Evolutionary conservation across 2,797 vertebrate genomes (phyloP).

Genomic region (Cynopterus sphinx): DNA sequence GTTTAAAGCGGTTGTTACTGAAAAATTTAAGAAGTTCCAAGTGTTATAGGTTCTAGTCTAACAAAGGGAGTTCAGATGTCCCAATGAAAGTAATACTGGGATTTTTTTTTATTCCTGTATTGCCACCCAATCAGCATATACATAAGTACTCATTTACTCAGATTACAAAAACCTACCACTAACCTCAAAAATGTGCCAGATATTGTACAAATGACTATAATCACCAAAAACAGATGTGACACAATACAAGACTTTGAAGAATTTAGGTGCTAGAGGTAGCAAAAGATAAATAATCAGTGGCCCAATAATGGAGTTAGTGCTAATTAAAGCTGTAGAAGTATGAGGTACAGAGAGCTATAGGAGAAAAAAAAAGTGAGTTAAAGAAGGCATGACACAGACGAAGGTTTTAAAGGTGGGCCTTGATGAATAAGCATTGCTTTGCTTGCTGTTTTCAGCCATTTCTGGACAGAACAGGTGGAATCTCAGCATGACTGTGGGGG

Average conservation of each 20-base stretch:
- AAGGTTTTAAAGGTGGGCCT: not conserved
- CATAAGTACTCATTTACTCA: not conserved
- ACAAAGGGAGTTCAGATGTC: not conserved
- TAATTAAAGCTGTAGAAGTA: not conserved
- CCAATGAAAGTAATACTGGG: not conserved
- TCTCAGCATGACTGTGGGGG: not conserved
- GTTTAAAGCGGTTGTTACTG: conserved; percentile 36
- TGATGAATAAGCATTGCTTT: not conserved
- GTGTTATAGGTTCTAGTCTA: not conserved
- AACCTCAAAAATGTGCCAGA: not conserved
- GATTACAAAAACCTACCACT: not conserved
- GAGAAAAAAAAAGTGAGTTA: not conserved
- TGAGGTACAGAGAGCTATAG: fast-evolving
- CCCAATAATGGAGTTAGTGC: not conserved
- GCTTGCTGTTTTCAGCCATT: not conserved
- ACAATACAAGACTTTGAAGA: not conserved
- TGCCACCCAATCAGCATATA: not conserved
- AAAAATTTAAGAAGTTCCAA: conserved; percentile 37
- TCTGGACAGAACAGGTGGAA: not conserved
- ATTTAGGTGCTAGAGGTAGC: not conserved
- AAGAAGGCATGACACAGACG: not conserved
- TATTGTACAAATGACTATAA: not conserved
- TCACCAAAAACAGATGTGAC: not conserved
- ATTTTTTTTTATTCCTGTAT: not conserved
- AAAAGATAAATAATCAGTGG: not conserved